Evolutionary conservation across 2,888 invertebrate species (phyloP).

Genomic region (Drosophila crucigera): DNA sequence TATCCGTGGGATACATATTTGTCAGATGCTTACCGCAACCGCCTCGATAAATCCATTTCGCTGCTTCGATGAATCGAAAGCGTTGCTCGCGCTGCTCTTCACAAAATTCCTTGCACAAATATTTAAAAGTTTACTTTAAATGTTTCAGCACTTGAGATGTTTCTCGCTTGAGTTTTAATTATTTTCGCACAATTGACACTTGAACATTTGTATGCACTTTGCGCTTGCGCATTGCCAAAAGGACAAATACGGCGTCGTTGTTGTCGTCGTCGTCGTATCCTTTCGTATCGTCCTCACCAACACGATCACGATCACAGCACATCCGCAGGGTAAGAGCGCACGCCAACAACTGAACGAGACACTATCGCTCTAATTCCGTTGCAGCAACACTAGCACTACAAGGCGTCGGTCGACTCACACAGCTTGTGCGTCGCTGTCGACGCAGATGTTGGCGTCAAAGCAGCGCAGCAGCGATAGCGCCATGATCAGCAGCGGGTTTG

Average conservation of each 20-base stretch:
- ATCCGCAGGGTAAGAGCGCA: conserved; percentile 83
- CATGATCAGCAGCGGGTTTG: conserved; percentile 39
- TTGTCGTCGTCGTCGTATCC: conserved; percentile 19
- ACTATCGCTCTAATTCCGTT: conserved; percentile 73
- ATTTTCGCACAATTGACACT: conserved; percentile 56
- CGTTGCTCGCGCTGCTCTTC: conserved; percentile 46
- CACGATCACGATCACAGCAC: conserved; percentile 65
- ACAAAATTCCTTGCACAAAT: conserved; percentile 38
- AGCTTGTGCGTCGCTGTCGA: conserved; percentile 11
- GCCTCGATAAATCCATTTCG: conserved; percentile 85
- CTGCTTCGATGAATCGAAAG: conserved; percentile 61
- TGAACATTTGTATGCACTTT: conserved; percentile 54
- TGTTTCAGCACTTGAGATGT: conserved; percentile 47
- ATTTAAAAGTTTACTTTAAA: conserved; percentile 34
- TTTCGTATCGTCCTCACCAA: conserved; percentile 37
- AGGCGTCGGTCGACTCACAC: conserved; percentile 38
- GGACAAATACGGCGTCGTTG: conserved; percentile 17
- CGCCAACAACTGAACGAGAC: conserved; percentile 83
- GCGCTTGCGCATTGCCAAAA: conserved; percentile 69
- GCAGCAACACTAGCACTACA: conserved; percentile 46
- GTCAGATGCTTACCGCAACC: conserved; percentile 84
- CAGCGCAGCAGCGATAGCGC: conserved; percentile 48
- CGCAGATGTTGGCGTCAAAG: conserved; percentile 36
- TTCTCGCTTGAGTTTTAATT: conserved; percentile 74
- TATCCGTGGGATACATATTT: conserved; percentile 67